Conservation (phyloP, 2,888 invertebrate genomes). For the Troides helena region DNA sequence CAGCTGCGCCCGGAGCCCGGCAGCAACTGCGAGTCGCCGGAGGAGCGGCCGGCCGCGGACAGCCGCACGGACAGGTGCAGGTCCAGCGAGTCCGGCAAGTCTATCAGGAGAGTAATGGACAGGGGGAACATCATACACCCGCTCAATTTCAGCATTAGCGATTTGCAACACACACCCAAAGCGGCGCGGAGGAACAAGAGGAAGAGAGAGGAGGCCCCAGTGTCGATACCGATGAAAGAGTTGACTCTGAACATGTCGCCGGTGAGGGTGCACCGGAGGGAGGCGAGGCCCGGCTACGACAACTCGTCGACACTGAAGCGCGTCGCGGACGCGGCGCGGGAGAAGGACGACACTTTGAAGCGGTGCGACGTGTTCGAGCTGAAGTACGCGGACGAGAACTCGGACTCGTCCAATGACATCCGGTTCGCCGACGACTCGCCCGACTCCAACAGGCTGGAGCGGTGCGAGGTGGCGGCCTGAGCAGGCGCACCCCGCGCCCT, state of each 20-base stretch:
- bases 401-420: constrained; percentile 77
- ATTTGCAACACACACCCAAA: constrained; percentile 70
- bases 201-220: constrained; percentile 55
- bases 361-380: constrained; percentile 82
- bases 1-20: constrained; percentile 78
- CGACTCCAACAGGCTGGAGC: constrained; percentile 68
- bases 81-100: constrained; percentile 65
- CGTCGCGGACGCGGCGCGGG: constrained; percentile 83
- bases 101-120: constrained; percentile 59
- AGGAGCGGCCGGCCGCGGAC: constrained; percentile 58
- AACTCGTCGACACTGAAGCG: constrained; percentile 78
- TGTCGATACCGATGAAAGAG: constrained; percentile 68
- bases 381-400: constrained; percentile 86
- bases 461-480: constrained; percentile 63
- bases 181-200: constrained; percentile 56
- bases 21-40: constrained; percentile 85
- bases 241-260: constrained; percentile 65
- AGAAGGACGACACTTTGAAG: constrained; percentile 80
- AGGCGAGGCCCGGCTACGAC: constrained; percentile 53
- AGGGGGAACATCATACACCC: constrained; percentile 73
- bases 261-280: constrained; percentile 61
- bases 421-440: constrained; percentile 74
- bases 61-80: constrained; percentile 58
- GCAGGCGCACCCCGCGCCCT: background rate
- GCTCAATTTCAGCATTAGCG: constrained; percentile 73